Base-by-base conservation (phyloP, 2,113 vertebrate genomes). In the Anguilla rostrata region DNA sequence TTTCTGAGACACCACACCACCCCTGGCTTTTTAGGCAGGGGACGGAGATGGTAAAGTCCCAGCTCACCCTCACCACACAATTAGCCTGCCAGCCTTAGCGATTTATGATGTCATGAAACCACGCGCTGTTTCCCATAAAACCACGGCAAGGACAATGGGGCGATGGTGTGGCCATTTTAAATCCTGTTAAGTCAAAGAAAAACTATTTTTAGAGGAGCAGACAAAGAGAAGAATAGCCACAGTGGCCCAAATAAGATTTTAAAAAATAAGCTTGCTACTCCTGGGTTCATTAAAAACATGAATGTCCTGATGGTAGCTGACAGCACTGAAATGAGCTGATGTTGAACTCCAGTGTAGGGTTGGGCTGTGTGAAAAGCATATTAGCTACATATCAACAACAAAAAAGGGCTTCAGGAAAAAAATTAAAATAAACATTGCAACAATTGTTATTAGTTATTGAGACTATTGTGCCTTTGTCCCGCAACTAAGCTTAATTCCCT, bases 61-160 rank as follows among this genome's bases (percentile, higher is more conserved):
- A 56, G 53, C 5, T 15, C 41, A 60, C 82, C 41, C 71, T 53
- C 57, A 0, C 34, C 53, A 63, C 29, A 39, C 81, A 56, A 78
- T 46, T 53, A 18, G 49, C 71, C 49, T 80, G 82, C n/a, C 82
- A 56, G 16, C 8, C n/a, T 11, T 1, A 7, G 34, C 84, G 83
- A 84, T 84, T 87, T 87, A 84, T 79, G 78, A 84, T 53, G 83
- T 14, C 75, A 81, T 84, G 56, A 39, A 80, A 84, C 40, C 39
- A 20, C 41, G 40, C 22, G 20, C 34, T 79, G 39, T 80, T 87
- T 83, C 78, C 57, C n/a, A 39, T 20, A 8, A 39, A 39, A 39
- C 49, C 34, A 34, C 9, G 7, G 78, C 53, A 40, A 41, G 12
- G 78, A 80, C 39, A 41, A 63, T 39, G 49, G 53, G 56, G 53